Conservation (phyloP, 2,797 vertebrate species). For the Spheniscus humboldti region DNA sequence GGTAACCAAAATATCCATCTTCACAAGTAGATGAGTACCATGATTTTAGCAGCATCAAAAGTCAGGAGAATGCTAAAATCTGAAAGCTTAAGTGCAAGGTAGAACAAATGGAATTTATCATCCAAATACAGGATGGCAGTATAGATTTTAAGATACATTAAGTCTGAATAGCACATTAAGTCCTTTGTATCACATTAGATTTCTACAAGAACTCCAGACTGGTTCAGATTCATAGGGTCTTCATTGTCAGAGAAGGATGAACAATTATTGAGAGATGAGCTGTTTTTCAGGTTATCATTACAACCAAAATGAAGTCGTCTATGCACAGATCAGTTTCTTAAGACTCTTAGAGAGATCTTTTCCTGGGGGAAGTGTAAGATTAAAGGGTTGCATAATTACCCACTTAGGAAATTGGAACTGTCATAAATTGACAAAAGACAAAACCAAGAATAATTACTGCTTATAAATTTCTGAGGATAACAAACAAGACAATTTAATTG, state of each 20-base stretch:
- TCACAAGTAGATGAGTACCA: not conserved
- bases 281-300: not conserved
- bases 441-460: slow-evolving; percentile 28
- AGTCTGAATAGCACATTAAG: not conserved
- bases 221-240: not conserved
- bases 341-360: not conserved
- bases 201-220: not conserved
- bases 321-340: not conserved
- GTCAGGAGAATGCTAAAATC: not conserved
- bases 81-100: not conserved
- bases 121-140: not conserved
- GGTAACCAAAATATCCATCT: not conserved
- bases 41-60: not conserved
- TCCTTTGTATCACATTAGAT: not conserved
- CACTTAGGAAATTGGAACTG: not conserved
- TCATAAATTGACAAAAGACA: slow-evolving; percentile 32
- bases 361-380: not conserved
- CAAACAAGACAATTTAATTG: slow-evolving; percentile 24
- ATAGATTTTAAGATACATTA: not conserved
- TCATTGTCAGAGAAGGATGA: not conserved
- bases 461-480: slow-evolving; percentile 7
- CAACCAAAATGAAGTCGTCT: not conserved
- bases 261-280: not conserved
- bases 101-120: not conserved
- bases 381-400: slow-evolving; percentile 26